These are phyloP conservation scores for Crax fasciolata DNA, from an alignment of 2,797 vertebrate genomes.

Conservation along the genomic window DNA sequence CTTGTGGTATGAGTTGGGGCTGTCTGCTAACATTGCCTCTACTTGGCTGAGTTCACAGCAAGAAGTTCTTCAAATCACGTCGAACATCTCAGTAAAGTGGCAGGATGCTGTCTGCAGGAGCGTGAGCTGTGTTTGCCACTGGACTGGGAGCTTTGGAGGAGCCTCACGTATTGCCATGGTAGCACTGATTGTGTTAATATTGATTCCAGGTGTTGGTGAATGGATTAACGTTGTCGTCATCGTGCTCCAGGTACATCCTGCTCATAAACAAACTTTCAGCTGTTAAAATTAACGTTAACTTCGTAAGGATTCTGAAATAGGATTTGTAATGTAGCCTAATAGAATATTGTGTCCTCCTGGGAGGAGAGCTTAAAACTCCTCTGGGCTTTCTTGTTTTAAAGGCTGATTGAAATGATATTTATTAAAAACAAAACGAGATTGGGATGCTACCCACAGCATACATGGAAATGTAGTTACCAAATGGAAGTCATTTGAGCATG, in stretches of 20 bases:
- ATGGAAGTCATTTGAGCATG: neutral
- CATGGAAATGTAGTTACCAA: neutral
- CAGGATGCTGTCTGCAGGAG: neutral
- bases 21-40: neutral
- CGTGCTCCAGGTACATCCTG: neutral
- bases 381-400: neutral
- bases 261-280: neutral
- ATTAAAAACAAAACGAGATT: neutral
- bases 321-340: neutral
- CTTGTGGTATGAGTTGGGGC: no score
- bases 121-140: neutral
- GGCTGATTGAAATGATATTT: neutral
- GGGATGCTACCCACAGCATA: neutral
- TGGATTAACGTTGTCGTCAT: neutral
- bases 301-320: neutral
- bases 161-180: neutral
- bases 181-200: neutral
- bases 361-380: neutral
- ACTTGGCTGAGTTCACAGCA: neutral
- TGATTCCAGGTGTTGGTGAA: neutral
- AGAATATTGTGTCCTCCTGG: neutral
- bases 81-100: neutral
- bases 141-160: neutral
- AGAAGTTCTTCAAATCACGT: neutral
- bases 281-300: neutral